A percentile compares a stretch with the other conserved stretches of the same genome.
Evolutionary conservation across 2,113 vertebrate species (phyloP).

Genomic region (Terrapene triunguis): DNA sequence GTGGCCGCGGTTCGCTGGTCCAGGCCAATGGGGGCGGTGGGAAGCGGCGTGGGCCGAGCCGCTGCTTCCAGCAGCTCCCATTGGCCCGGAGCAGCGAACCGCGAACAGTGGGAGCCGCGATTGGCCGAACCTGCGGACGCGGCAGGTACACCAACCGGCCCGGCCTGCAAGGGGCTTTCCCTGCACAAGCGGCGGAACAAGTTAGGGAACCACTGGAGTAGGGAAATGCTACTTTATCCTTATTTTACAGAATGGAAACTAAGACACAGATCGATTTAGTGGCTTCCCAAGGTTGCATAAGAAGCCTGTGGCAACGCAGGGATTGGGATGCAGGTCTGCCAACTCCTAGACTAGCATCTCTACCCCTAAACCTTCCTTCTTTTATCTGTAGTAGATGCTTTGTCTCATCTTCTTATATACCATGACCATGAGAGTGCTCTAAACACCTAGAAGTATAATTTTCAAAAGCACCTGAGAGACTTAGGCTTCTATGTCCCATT

Average conservation of each 20-base stretch:
- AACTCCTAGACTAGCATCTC: neutral
- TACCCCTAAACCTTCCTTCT: neutral
- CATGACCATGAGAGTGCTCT: neutral
- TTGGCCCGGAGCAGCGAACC: no score
- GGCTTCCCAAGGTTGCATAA: neutral
- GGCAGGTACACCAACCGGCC: no score
- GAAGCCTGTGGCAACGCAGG: neutral
- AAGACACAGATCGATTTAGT: neutral
- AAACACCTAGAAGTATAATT: constrained; percentile 12
- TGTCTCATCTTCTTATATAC: neutral
- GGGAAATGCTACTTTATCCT: neutral
- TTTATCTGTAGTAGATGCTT: accelerated
- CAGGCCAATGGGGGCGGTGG: no score
- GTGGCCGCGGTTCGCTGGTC: no score
- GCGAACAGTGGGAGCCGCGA: no score
- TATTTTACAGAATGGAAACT: neutral
- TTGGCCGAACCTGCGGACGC: no score
- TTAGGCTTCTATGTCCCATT: neutral
- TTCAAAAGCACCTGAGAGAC: constrained; percentile 28
- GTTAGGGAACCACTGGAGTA: neutral
- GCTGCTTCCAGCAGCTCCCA: no score
- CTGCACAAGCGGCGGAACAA: no score
- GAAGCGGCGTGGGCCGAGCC: no score
- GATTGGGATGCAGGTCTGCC: neutral
- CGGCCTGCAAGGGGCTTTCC: no score